Base-by-base conservation (phyloP, 2,113 vertebrate species). In the Istiophorus platypterus region DNA sequence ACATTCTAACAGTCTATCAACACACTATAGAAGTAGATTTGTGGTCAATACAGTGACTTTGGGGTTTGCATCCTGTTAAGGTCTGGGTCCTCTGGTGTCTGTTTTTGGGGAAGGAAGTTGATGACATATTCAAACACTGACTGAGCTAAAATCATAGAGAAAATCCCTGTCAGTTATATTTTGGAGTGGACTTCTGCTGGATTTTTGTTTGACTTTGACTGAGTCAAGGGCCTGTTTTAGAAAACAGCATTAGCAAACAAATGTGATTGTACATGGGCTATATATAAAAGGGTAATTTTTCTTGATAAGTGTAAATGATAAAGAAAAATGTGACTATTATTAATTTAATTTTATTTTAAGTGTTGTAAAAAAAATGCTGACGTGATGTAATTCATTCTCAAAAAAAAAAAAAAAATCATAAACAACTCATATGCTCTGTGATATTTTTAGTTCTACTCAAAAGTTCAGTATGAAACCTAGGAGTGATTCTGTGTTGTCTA, bases 371-470 rank as follows among this genome's bases (percentile, higher is more conserved):
- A 15, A 45, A 45, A 39, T 39, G 6, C 7, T 39, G 37, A 39
- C 10, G 37, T 39, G 37, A 39, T 39, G 37, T 45, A 45, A 45
- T 17, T 45, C 42, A 45, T 45, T 34, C 31, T 34, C 31, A 34
- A 34, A 34, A 34, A 34, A 34, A 34, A 34, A 34, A 34, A 34
- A 34, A 34, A 34, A 3, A 4, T 34, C 27, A 37, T 18, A 57
- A 80, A 14, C 41, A 58, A 41, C 49, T 59, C 18, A 57, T 14
- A 52, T 63, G 69, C 45, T 76, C 26, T 58, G 26, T 47, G 59
- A 49, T 84, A 84, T 85, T 85, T 87, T 85, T 84, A 70, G 66
- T 62, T 74, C 37, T 3, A 3, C 34, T 73, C 34, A 64, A 82
- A 84, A 61, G 62, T 80, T 76, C 39, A 72, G 49, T 24, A 69